Conservation (phyloP, 2,888 invertebrate genomes). For the Lasioglossum oenotherae region DNA sequence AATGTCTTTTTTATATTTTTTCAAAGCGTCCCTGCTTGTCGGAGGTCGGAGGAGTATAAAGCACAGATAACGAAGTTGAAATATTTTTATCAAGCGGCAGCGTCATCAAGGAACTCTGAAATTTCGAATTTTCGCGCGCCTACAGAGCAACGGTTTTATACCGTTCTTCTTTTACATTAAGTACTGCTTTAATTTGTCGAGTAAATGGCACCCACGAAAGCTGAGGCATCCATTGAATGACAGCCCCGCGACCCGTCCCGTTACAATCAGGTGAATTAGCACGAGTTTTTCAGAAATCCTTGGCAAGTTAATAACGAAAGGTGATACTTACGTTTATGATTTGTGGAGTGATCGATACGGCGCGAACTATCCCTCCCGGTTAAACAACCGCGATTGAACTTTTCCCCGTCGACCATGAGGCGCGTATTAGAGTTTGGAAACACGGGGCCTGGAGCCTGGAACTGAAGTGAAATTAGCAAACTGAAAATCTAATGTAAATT, state of each 20-base stretch:
- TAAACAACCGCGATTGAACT: conserved; percentile 1
- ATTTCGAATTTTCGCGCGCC: background rate
- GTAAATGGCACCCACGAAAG: background rate
- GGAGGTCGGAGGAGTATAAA: background rate
- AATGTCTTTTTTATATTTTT: background rate
- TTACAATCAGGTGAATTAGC: background rate
- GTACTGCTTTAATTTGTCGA: background rate
- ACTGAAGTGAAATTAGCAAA: background rate
- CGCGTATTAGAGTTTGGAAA: background rate
- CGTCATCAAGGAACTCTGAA: background rate
- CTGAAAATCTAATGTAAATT: background rate
- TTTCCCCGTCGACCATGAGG: background rate
- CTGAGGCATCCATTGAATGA: background rate
- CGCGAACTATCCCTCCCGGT: background rate
- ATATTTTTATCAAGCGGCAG: background rate
- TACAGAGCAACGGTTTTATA: background rate
- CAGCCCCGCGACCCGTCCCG: background rate
- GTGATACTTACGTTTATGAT: conserved; percentile 44
- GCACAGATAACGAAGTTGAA: background rate
- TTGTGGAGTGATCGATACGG: conserved; percentile 28
- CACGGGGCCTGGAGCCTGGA: background rate
- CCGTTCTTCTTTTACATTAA: too few relatives aligned
- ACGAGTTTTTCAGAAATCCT: background rate
- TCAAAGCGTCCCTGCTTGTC: background rate
- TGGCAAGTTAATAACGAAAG: conserved; percentile 13